Evolutionary conservation across 2,113 vertebrate species (phyloP).

Genomic region (Myrmophylax atrothorax): DNA sequence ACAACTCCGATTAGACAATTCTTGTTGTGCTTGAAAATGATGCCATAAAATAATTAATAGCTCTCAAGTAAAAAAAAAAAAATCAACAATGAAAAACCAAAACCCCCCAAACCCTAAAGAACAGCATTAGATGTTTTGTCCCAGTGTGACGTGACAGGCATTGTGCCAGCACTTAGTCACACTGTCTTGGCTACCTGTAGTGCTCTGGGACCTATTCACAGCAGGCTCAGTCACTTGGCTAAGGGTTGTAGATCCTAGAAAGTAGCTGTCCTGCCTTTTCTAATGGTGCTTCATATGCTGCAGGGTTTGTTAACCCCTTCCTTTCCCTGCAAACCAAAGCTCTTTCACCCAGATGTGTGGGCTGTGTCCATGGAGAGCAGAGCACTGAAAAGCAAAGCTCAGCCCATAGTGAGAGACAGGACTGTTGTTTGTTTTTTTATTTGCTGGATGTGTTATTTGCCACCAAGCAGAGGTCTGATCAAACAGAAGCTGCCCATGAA

Average conservation of each 20-base stretch:
- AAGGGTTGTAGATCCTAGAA: neutral
- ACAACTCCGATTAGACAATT: neutral
- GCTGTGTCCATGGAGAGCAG: neutral
- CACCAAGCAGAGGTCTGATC: neutral
- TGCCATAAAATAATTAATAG: neutral
- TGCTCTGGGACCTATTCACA: neutral
- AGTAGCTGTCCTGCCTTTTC: neutral
- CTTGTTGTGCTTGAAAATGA: neutral
- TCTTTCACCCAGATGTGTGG: neutral
- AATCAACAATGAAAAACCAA: neutral
- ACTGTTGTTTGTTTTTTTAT: neutral
- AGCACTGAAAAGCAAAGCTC: neutral
- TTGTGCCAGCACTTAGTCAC: neutral
- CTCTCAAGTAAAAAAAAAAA: neutral
- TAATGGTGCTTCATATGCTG: neutral
- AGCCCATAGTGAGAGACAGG: neutral
- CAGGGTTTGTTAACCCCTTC: neutral
- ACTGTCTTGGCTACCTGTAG: neutral
- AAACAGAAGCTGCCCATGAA: neutral
- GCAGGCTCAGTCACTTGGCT: neutral
- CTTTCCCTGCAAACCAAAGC: neutral
- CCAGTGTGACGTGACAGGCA: neutral
- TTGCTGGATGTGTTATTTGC: neutral
- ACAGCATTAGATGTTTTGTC: neutral
- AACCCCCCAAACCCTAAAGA: fast-evolving